These are phyloP conservation scores for Toxonevra muliebris DNA, from an alignment of 2,888 invertebrate genomes.

Conservation along the genomic window DNA sequence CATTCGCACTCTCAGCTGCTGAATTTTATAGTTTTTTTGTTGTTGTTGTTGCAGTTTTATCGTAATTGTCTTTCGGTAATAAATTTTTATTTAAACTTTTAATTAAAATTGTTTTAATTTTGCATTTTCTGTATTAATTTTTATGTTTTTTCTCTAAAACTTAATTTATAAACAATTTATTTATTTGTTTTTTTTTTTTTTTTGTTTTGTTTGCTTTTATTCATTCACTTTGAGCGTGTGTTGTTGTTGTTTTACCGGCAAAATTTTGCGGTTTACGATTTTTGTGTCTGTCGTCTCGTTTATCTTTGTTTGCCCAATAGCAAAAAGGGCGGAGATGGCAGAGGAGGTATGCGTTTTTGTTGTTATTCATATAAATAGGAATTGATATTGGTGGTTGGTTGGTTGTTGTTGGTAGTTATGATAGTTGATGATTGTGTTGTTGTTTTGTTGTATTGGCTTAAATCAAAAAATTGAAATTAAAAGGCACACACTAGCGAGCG, in stretches of 20 bases:
- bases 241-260: constrained; percentile 13
- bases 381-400: too few relatives aligned
- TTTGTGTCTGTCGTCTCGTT: neutral
- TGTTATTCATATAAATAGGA: constrained; percentile 6
- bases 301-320: constrained; percentile 8
- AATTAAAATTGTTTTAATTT: constrained; percentile 1
- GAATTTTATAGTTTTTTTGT: too few relatives aligned
- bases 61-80: too few relatives aligned
- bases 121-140: constrained; percentile 9
- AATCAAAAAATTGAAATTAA: too few relatives aligned
- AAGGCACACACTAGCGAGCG: too few relatives aligned
- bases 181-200: constrained; percentile 2
- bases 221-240: constrained; percentile 15
- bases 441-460: constrained; percentile 9
- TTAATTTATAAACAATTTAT: neutral
- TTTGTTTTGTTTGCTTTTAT: constrained; percentile 16
- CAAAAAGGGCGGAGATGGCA: too few relatives aligned
- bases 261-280: constrained; percentile 6
- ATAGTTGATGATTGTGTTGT: constrained; percentile 22
- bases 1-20: too few relatives aligned
- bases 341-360: constrained; percentile 13
- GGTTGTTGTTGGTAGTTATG: too few relatives aligned
- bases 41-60: too few relatives aligned
- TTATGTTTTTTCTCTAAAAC: neutral
- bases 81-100: neutral